Evolutionary conservation across 2,113 vertebrate species (phyloP).

Genomic region (Felis catus): DNA sequence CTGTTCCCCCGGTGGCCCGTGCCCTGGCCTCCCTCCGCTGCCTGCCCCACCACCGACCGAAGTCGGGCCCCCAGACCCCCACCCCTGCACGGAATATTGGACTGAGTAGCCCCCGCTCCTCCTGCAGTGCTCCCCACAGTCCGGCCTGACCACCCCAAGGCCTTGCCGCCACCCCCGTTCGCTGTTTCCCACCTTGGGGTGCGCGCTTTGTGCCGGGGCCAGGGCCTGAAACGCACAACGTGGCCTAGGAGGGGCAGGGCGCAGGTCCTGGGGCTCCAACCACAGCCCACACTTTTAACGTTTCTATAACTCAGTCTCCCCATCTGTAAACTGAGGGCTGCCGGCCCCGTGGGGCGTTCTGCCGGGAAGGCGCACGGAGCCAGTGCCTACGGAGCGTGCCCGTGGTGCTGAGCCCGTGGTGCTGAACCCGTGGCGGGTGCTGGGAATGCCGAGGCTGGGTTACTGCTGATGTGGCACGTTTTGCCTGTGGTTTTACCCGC

Average conservation of each 20-base stretch:
- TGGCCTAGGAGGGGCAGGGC: background rate
- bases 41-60: background rate
- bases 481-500: fast-evolving
- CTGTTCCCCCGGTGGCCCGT: background rate
- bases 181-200: background rate
- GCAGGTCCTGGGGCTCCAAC: background rate
- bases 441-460: background rate
- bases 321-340: background rate
- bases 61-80: background rate
- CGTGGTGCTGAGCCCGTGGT: background rate
- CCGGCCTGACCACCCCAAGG: background rate
- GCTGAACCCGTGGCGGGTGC: background rate
- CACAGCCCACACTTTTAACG: background rate
- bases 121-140: background rate
- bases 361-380: background rate
- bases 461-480: fast-evolving
- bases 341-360: fast-evolving
- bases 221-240: fast-evolving
- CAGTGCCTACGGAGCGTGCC: fast-evolving
- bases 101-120: background rate
- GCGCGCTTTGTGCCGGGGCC: background rate
- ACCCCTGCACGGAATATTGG: background rate
- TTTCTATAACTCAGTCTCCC: background rate
- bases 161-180: background rate
- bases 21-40: background rate